Percentiles rank a stretch among this genome's conserved stretches.
Conservation (phyloP, 1,140 invertebrate species). For the Camponotus floridanus region DNA sequence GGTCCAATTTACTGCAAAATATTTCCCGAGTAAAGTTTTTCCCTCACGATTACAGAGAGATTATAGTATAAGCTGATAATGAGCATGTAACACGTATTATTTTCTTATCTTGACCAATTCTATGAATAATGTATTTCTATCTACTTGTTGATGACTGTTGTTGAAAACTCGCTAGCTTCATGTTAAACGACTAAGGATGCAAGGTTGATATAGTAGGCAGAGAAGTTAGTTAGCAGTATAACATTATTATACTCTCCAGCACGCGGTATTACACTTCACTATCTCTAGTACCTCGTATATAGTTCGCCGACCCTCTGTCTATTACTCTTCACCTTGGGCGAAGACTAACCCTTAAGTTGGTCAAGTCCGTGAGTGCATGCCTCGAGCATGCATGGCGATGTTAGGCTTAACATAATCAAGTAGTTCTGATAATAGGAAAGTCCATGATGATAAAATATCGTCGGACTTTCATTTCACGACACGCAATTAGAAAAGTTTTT, state of each 20-base stretch:
- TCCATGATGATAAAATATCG: conserved; percentile 11
- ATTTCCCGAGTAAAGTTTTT: background rate
- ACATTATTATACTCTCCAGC: conserved; percentile 64
- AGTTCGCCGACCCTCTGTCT: conserved; percentile 64
- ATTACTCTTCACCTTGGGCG: conserved; percentile 73
- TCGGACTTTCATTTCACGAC: background rate
- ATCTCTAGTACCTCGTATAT: conserved; percentile 33
- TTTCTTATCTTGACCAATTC: background rate
- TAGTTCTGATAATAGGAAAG: background rate
- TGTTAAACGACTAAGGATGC: conserved; percentile 31
- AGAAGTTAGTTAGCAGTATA: conserved; percentile 70
- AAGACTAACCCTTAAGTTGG: conserved; percentile 64
- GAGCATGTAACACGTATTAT: background rate
- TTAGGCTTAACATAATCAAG: conserved; percentile 51
- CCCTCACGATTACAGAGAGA: background rate
- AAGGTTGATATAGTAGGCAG: conserved; percentile 43
- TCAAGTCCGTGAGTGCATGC: conserved; percentile 70
- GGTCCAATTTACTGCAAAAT: background rate
- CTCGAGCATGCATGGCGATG: conserved; percentile 43
- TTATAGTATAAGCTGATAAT: background rate
- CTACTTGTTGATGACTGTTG: conserved; percentile 29
- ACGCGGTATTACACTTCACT: conserved; percentile 66
- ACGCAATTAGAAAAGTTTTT: conserved; percentile 2
- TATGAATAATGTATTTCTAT: conserved; percentile 1
- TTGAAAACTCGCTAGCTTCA: conserved; percentile 17